A percentile compares a stretch with the other conserved stretches of the same genome.
phyloP scores from a whole-genome alignment of 2,888 invertebrate species.

The Tenthredo amoena region DNA sequence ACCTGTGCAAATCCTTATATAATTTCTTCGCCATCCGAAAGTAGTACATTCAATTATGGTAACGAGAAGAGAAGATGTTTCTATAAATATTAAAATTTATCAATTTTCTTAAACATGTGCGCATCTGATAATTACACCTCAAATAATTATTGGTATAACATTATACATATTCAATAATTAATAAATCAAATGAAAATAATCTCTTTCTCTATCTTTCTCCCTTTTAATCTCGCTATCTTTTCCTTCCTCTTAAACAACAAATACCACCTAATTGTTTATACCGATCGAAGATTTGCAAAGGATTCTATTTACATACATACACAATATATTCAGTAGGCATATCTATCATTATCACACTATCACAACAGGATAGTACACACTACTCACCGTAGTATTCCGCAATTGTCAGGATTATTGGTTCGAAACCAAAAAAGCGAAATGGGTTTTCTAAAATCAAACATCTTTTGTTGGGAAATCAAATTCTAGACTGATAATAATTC shows the following conservation, averaged over 20 bases:
- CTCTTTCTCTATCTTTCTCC: constrained; percentile 47
- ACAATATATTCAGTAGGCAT: constrained; percentile 63
- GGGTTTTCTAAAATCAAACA: not conserved
- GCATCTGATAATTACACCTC: not conserved
- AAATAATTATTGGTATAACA: constrained; percentile 14
- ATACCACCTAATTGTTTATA: constrained; percentile 53
- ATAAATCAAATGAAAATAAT: constrained; percentile 54
- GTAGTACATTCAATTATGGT: constrained; percentile 19
- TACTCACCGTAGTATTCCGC: constrained; percentile 55
- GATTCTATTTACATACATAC: constrained; percentile 72
- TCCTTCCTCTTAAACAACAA: constrained; percentile 52
- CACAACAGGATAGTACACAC: constrained; percentile 55
- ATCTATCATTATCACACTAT: constrained; percentile 61
- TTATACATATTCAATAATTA: constrained; percentile 36
- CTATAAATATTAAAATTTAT: not conserved
- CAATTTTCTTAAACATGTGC: not conserved
- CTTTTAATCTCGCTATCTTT: constrained; percentile 6
- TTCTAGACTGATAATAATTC: not conserved
- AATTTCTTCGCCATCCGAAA: not conserved
- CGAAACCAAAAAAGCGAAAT: not conserved
- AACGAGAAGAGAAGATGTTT: constrained; percentile 16
- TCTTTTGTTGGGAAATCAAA: not conserved
- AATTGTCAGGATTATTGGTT: constrained; percentile 30
- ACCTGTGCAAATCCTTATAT: constrained; percentile 57
- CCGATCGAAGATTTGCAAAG: constrained; percentile 57